A percentile compares a stretch with the other conserved stretches of the same genome.
These are phyloP conservation scores for Euthynnus affinis DNA, from an alignment of 2,797 vertebrate genomes.

Conservation along the genomic window DNA sequence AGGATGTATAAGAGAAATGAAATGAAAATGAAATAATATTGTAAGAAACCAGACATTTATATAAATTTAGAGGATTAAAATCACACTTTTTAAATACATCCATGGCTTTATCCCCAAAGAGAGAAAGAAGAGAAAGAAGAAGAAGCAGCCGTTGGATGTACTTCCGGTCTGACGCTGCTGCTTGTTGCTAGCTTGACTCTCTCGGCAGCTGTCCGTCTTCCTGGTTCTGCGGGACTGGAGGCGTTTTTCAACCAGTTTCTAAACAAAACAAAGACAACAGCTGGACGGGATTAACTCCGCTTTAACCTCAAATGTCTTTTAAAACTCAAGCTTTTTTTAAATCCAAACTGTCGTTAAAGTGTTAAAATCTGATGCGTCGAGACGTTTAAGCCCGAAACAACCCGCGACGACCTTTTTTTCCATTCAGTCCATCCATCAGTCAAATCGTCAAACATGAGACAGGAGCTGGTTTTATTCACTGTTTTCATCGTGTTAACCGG, in stretches of 20 bases:
- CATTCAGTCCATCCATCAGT: neutral
- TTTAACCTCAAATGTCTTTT: neutral
- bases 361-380: neutral
- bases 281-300: fast-evolving
- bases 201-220: constrained; percentile 47
- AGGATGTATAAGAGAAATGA: too few relatives aligned
- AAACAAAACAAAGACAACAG: neutral
- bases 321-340: neutral
- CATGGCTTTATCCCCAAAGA: too few relatives aligned
- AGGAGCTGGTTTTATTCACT: neutral
- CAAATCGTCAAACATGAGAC: constrained; percentile 39
- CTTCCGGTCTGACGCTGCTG: constrained; percentile 20
- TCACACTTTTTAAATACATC: too few relatives aligned
- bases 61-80: too few relatives aligned
- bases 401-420: neutral
- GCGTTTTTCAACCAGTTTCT: neutral
- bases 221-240: constrained; percentile 46
- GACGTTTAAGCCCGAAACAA: neutral
- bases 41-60: too few relatives aligned
- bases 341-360: neutral
- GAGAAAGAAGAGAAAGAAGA: too few relatives aligned
- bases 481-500: constrained; percentile 3
- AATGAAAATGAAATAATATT: too few relatives aligned
- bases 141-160: too few relatives aligned
- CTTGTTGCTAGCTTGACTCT: neutral